Evolutionary conservation across 2,113 vertebrate species (phyloP).

Genomic region (Semnopithecus entellus): DNA sequence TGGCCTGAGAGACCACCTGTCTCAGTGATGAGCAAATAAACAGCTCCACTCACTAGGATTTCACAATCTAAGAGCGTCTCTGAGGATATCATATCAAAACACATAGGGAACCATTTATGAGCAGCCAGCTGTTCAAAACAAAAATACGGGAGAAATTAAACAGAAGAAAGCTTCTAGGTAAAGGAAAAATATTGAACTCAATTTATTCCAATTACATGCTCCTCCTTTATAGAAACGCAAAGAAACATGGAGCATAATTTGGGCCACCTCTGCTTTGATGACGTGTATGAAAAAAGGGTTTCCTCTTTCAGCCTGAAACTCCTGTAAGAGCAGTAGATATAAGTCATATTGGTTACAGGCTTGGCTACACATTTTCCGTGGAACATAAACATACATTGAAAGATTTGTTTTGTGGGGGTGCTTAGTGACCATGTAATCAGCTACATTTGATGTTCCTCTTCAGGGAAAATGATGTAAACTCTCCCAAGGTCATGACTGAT

Average conservation of each 20-base stretch:
- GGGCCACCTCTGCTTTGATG: background rate
- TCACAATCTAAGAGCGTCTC: background rate
- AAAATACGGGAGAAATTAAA: background rate
- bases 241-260: background rate
- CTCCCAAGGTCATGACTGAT: slow-evolving; percentile 50
- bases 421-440: background rate
- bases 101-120: background rate
- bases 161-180: background rate
- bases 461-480: slow-evolving; percentile 17
- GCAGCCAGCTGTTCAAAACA: background rate
- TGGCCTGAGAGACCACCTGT: background rate
- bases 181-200: background rate
- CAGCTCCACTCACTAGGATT: background rate
- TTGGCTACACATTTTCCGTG: background rate
- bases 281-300: background rate
- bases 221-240: background rate
- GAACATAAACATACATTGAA: background rate
- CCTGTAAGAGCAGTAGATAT: background rate
- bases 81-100: background rate
- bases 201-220: background rate
- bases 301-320: slow-evolving; percentile 5
- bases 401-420: background rate
- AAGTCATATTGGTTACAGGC: background rate
- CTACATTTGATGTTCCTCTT: slow-evolving; percentile 1
- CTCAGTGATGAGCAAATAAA: background rate